Evolutionary conservation across 2,888 invertebrate genomes (phyloP).

Genomic region (Xanthia icteritia): DNA sequence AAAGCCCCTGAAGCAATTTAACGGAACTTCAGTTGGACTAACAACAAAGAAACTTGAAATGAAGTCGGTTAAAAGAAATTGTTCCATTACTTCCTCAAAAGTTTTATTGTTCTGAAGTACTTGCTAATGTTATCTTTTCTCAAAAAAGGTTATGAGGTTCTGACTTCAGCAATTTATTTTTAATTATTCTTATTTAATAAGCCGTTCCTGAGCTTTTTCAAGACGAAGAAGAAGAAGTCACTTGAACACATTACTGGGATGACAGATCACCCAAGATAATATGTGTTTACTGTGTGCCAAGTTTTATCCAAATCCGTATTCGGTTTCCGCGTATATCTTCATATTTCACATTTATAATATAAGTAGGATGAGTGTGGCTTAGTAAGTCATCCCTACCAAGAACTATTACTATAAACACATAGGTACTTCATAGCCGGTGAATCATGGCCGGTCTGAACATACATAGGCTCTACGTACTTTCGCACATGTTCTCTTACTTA

Average conservation of each 20-base stretch:
- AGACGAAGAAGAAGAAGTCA: not conserved
- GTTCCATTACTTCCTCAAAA: slow-evolving; percentile 9
- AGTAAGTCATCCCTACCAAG: not conserved
- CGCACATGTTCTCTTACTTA: not conserved
- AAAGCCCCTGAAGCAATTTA: slow-evolving; percentile 33
- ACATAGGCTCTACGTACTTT: not conserved
- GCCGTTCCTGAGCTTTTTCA: not conserved
- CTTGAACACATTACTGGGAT: not conserved
- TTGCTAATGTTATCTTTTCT: not conserved
- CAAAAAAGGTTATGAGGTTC: not conserved
- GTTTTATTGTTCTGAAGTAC: not conserved
- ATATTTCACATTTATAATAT: not conserved
- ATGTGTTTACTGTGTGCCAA: not conserved
- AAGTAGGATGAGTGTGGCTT: not conserved
- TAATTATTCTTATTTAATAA: not conserved
- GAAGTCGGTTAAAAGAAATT: not conserved
- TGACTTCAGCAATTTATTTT: not conserved
- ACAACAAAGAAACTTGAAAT: slow-evolving; percentile 36
- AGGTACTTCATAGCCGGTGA: not conserved
- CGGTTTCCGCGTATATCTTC: too few species aligned
- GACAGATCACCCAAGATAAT: not conserved
- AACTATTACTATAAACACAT: not conserved
- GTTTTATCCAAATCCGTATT: not conserved
- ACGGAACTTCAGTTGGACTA: slow-evolving; percentile 28
- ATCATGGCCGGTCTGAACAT: not conserved